Conservation (phyloP, 2,888 invertebrate species). For the Eilema griseolum region DNA sequence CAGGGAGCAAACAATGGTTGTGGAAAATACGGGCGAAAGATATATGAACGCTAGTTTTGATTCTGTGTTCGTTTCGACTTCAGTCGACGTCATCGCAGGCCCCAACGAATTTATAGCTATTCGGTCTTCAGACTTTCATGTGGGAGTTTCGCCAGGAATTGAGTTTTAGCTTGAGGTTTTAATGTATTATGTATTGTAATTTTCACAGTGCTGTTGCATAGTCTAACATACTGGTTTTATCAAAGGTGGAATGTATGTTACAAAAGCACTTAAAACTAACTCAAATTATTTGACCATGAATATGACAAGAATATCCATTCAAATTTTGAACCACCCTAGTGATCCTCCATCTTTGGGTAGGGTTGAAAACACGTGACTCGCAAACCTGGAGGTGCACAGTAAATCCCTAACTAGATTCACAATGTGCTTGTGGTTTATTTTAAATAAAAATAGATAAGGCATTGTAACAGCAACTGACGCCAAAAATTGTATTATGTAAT, state of each 20-base stretch:
- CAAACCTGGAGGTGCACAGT: not conserved
- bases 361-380: not conserved
- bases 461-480: not conserved
- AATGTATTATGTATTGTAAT: slow-evolving; percentile 32
- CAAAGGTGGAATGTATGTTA: not conserved
- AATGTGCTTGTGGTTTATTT: not conserved
- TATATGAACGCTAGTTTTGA: slow-evolving; percentile 78
- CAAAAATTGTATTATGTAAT: not conserved
- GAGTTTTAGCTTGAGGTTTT: slow-evolving; percentile 40
- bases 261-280: not conserved
- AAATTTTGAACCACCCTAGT: not conserved
- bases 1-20: slow-evolving; percentile 61
- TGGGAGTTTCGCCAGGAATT: slow-evolving; percentile 44
- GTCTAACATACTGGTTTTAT: not conserved
- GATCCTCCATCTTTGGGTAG: not conserved
- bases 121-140: slow-evolving; percentile 64
- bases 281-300: not conserved
- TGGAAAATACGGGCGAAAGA: slow-evolving; percentile 74
- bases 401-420: not conserved
- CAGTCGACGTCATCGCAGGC: slow-evolving; percentile 77
- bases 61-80: slow-evolving; percentile 79
- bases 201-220: slow-evolving; percentile 14
- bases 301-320: not conserved
- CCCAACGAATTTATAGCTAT: slow-evolving; percentile 81
- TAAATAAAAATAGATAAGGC: not conserved